A percentile compares a stretch with the other conserved stretches of the same genome.
Evolutionary conservation across 2,113 vertebrate species (phyloP).

Genomic region (Austrofundulus limnaeus): DNA sequence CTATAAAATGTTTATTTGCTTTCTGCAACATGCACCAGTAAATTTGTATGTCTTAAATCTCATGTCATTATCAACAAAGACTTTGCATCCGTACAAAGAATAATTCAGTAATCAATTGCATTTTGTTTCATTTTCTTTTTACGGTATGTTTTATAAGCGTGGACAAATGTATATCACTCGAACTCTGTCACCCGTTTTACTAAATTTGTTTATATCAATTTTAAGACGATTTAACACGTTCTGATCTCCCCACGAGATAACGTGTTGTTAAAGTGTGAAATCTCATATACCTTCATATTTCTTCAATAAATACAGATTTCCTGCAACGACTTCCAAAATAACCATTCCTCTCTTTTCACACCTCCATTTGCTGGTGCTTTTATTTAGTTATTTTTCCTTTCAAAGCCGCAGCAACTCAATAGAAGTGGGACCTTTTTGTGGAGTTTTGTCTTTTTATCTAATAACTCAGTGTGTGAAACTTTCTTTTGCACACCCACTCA

Average conservation of each 20-base stretch:
- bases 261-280: constrained; percentile 29
- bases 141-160: neutral
- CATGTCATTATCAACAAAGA: too few species aligned
- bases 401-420: constrained; percentile 16
- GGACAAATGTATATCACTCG: neutral
- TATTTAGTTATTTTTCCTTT: constrained; percentile 17
- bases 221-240: constrained; percentile 14
- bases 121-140: too few species aligned
- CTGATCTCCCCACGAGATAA: constrained; percentile 4
- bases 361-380: constrained; percentile 18
- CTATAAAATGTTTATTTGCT: too few species aligned
- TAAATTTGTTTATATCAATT: neutral
- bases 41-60: too few species aligned
- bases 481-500: constrained; percentile 49
- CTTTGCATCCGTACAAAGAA: too few species aligned
- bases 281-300: constrained; percentile 20
- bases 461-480: constrained; percentile 57
- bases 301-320: constrained; percentile 13
- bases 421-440: constrained; percentile 6
- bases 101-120: too few species aligned
- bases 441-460: constrained; percentile 50
- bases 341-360: constrained; percentile 32
- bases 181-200: neutral
- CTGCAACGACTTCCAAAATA: constrained; percentile 4
- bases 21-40: too few species aligned